A percentile compares a stretch with the other conserved stretches of the same genome.
Conservation (phyloP, 2,888 invertebrate genomes). For the Hydropsyche betteni region DNA sequence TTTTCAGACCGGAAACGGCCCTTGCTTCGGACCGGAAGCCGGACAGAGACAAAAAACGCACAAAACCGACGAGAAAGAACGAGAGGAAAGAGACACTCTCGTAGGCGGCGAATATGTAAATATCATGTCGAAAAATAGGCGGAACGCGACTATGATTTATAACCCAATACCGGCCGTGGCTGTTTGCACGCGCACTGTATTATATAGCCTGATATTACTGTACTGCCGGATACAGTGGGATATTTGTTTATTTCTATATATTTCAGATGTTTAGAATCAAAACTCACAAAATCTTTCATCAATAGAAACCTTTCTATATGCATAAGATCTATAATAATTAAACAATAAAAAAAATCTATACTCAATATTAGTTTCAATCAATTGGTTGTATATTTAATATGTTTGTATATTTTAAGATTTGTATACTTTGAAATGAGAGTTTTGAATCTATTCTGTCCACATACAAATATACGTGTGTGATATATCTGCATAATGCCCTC, state of each 20-base stretch:
- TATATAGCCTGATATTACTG: constrained; percentile 15
- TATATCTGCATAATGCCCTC: constrained; percentile 14
- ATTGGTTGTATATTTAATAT: no score
- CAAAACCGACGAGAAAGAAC: neutral
- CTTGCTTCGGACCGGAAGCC: neutral
- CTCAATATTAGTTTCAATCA: no score
- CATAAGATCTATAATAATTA: no score
- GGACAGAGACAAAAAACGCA: neutral
- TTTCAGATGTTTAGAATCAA: no score
- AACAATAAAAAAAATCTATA: no score
- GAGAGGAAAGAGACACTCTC: neutral
- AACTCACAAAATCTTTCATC: no score
- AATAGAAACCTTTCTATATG: no score
- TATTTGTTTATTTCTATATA: no score
- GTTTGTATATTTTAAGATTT: no score
- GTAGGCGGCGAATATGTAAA: constrained; percentile 8
- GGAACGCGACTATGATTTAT: constrained; percentile 34
- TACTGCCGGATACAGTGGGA: neutral
- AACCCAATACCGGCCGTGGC: constrained; percentile 29
- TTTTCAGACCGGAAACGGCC: neutral
- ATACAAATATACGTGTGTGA: neutral
- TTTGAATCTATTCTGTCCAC: no score
- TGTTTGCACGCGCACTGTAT: constrained; percentile 24
- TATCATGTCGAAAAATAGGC: constrained; percentile 23
- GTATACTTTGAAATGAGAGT: no score